Evolutionary conservation across 2,113 vertebrate genomes (phyloP), one percentile per base, ranked within the genome.

Genomic region (Plectropomus leopardus): DNA sequence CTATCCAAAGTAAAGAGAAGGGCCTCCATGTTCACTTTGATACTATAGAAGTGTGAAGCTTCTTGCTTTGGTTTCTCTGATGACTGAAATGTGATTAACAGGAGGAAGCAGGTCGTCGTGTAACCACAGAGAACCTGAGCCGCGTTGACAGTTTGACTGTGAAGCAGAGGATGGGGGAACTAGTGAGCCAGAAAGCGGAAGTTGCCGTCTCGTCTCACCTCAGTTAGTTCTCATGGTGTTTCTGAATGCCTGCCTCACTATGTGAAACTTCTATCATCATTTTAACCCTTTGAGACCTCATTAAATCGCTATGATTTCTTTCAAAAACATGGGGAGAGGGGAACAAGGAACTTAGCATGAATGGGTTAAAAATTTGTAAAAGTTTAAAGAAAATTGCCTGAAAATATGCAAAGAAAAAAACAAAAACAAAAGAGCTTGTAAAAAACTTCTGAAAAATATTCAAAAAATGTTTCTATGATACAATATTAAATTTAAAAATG

Each of bases 101-200:
- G 24, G 54, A 72, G 32, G 66, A 72, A 72, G 17, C 9, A 0
- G 14, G 4, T 10, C 0, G 0, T 13, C 1, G 0, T 50, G 15
- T 40, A 26, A 75, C 40, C 44, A 58, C 67, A 69, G 51, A 36
- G 61, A 82, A 47, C 51, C 53, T 30, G 36, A 7, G 6, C n/a
- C 5, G 13, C 21, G 55, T 21, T 5, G 36, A 44, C 66, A 23
- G 11, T 61, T 36, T 51, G 26, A 9, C 70, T 55, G 30, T 79
- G 42, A 72, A 79, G 72, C 72, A 42, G 50, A 16, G 3, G 28
- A 66, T 7, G 36, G 55, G 55, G 42, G 53, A 79, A 83, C 65
- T 19, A 47, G 19, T 71, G 23, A 78, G 69, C 9, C 19, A 26
- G 57, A 82, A 72, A 82, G 44, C 36, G 17, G 74, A 84, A 84